Evolutionary conservation across 2,888 invertebrate genomes (phyloP).

Genomic region (Nasonia oneida): DNA sequence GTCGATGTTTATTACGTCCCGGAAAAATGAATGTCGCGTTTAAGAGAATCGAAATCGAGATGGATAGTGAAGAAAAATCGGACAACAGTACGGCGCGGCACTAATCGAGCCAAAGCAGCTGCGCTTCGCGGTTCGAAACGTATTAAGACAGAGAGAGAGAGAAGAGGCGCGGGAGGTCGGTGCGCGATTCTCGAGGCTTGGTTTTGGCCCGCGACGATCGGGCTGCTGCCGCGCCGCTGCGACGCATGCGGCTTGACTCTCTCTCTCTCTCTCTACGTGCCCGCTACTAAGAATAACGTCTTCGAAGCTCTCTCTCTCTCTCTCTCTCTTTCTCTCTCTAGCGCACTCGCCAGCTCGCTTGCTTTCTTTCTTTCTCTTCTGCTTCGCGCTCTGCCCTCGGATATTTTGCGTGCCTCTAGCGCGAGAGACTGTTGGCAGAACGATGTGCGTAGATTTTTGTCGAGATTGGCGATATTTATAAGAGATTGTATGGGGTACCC

Average conservation of each 20-base stretch:
- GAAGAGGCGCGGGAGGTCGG: conserved; percentile 61
- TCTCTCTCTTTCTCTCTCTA: not conserved
- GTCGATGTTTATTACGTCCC: not conserved
- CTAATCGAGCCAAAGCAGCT: conserved; percentile 82
- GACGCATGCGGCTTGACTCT: conserved; percentile 68
- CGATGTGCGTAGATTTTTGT: not conserved
- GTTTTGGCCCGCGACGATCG: conserved; percentile 52
- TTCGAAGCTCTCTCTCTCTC: conserved; percentile 32
- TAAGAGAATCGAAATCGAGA: not conserved
- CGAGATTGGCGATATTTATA: not conserved
- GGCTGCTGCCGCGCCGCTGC: conserved; percentile 66
- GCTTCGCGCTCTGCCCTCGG: conserved; percentile 17
- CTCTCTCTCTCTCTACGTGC: conserved; percentile 15
- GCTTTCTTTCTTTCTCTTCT: not conserved
- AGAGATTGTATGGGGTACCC: no score
- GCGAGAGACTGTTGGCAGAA: not conserved
- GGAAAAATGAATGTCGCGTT: not conserved
- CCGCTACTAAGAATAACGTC: conserved; percentile 75
- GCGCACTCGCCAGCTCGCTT: conserved; percentile 8
- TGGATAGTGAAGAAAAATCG: conserved; percentile 35
- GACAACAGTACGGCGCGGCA: conserved; percentile 76
- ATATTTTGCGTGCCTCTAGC: conserved; percentile 6
- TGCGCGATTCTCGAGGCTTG: conserved; percentile 63
- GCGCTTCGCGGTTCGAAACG: conserved; percentile 79
- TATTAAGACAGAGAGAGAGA: conserved; percentile 70